Conservation (phyloP, 2,113 vertebrate genomes). For the Alligator mississippiensis region DNA sequence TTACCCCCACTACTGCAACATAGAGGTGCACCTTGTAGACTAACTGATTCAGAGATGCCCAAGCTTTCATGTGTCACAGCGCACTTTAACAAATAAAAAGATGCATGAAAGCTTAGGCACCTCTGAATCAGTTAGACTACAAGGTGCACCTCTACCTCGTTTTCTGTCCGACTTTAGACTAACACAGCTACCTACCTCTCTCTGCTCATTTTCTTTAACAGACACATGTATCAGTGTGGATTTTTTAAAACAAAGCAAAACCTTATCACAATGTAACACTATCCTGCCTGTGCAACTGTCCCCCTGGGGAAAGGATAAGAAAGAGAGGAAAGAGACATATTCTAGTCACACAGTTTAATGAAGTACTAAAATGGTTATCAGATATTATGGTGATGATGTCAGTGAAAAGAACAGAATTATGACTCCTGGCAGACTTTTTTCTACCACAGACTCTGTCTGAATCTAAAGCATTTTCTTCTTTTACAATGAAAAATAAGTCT, state of each 20-base stretch:
- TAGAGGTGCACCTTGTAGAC: too few relatives aligned
- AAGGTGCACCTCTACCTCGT: too few relatives aligned
- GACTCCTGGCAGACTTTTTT: background rate
- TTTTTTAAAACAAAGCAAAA: background rate
- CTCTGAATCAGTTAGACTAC: too few relatives aligned
- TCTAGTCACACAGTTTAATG: background rate
- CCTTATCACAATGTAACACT: background rate
- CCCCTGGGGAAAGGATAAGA: background rate
- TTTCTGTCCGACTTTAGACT: too few relatives aligned
- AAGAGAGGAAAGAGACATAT: background rate
- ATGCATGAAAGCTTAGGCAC: too few relatives aligned
- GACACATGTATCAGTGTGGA: background rate
- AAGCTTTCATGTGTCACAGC: too few relatives aligned
- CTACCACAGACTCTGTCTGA: background rate
- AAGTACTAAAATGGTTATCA: background rate
- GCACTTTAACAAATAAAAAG: too few relatives aligned
- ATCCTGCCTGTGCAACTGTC: background rate
- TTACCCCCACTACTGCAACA: background rate
- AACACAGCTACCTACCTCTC: too few relatives aligned
- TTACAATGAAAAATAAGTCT: slow-evolving; percentile 4
- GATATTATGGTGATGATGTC: background rate
- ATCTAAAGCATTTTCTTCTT: background rate
- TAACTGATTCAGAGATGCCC: too few relatives aligned
- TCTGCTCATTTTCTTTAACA: background rate
- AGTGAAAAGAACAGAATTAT: background rate